Evolutionary conservation across 2,113 vertebrate species (phyloP), one percentile per base, ranked within the genome.

Genomic region (Hemiscyllium ocellatum): DNA sequence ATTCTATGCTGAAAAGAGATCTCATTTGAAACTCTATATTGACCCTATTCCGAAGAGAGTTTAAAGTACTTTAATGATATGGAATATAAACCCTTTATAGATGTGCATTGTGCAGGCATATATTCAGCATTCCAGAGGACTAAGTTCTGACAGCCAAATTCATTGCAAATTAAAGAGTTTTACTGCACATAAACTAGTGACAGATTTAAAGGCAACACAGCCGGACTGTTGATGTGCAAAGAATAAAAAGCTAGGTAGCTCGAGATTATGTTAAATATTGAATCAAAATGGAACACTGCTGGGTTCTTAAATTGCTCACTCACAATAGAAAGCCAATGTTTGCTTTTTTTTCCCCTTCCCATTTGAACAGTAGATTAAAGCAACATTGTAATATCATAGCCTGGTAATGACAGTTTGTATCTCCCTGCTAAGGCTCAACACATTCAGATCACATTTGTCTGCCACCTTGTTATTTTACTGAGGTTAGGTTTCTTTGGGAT

Each of bases 121-220:
- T 47, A 94, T 94, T 94, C 33, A 94, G 33, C 90, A 68, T 69
- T 56, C n/a, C 42, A 7, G n/a, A 94, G 17, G 47, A 19, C 91
- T 26, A 68, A 42, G 65, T 94, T 29, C 91, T 69, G 91, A 94
- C 66, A 70, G 91, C 33, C 22, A 22, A 24, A 65, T 94, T 68
- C 65, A 94, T 24, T 12, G 33, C 17, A 26, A 69, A 24, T 94
- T 69, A 69, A 69, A 47, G 42, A 69, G 91, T 94, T 94, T 94
- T 94, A 94, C 91, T 94, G 65, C n/a, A 69, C 91, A 47, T 94
- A 94, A 69, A 69, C 8, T 69, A 12, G 19, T 37, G 65, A 94
- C n/a, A 68, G 66, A 37, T 69, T 94, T 69, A 70, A 90, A 94
- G 86, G 6, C 87, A 90, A 90, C 87, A 94, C 19, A 26, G 5